phyloP scores from a whole-genome alignment of 2,888 invertebrate genomes.

The Acrobasis repandana region DNA sequence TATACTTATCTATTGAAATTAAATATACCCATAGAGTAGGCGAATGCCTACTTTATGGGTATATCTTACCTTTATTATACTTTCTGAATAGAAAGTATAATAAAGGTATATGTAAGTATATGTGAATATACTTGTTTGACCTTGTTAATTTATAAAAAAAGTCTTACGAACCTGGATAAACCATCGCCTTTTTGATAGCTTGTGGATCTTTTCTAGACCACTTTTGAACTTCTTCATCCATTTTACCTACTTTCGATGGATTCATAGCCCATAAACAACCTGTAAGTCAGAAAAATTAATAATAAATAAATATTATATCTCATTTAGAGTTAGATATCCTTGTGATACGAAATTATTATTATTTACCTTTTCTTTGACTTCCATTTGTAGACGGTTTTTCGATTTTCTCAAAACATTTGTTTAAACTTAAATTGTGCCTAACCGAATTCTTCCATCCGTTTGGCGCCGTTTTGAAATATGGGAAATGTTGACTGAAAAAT shows the following conservation, averaged over 20 bases:
- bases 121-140: background rate
- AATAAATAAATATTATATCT: too few species aligned
- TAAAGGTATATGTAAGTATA: background rate
- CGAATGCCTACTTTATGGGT: too few species aligned
- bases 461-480: slow-evolving; percentile 98
- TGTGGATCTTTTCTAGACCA: slow-evolving; percentile 98
- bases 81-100: too few species aligned
- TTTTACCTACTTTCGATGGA: slow-evolving; percentile 96
- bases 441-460: slow-evolving; percentile 99
- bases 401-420: slow-evolving; percentile 99
- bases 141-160: background rate
- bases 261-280: slow-evolving; percentile 98
- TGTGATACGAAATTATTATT: background rate
- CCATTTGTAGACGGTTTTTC: slow-evolving; percentile 96
- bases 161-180: slow-evolving; percentile 88
- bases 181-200: slow-evolving; percentile 96
- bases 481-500: slow-evolving; percentile 94
- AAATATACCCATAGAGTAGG: too few species aligned
- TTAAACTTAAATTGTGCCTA: slow-evolving; percentile 97
- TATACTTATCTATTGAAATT: too few species aligned
- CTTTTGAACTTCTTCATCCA: slow-evolving; percentile 99
- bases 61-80: too few species aligned
- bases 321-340: too few species aligned
- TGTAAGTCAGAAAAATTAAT: slow-evolving; percentile 39
- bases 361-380: slow-evolving; percentile 89